Conservation (phyloP, 2,888 invertebrate species). For the Thymelicus lineola region DNA sequence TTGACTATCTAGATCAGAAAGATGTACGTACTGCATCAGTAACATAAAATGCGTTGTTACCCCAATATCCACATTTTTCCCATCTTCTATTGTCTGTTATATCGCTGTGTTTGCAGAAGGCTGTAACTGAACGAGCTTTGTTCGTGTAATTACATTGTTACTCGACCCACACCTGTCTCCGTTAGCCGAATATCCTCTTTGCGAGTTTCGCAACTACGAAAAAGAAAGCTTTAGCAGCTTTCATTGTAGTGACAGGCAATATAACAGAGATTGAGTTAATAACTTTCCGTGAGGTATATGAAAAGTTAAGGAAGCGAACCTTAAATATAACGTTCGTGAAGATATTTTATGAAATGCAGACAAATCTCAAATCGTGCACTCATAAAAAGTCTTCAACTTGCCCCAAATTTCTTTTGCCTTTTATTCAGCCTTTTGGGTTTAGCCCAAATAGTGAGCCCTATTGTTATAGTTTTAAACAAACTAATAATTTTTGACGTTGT, state of each 20-base stretch:
- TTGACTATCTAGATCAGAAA: no score
- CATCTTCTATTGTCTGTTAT: constrained; percentile 6
- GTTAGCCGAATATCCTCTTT: constrained; percentile 23
- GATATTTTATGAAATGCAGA: no score
- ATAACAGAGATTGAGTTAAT: constrained; percentile 3
- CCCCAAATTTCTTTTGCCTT: no score
- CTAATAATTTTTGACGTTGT: no score
- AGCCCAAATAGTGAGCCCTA: no score
- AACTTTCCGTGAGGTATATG: background rate
- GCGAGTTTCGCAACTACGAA: constrained; percentile 3
- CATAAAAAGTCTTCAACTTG: no score
- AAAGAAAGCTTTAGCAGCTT: constrained; percentile 7
- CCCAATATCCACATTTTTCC: constrained; percentile 7
- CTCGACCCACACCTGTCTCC: constrained; percentile 24
- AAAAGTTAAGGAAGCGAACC: no score
- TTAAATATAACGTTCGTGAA: no score
- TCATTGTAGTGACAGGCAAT: constrained; percentile 1
- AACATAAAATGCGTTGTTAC: background rate
- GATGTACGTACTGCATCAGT: background rate
- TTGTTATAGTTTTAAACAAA: no score
- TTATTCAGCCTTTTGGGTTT: no score
- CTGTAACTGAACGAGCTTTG: constrained; percentile 21
- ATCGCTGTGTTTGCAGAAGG: constrained; percentile 21
- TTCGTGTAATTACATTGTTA: constrained; percentile 32
- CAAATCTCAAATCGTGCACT: no score